Base-by-base conservation (phyloP, 2,888 invertebrate genomes). In the Buathra laborator region DNA sequence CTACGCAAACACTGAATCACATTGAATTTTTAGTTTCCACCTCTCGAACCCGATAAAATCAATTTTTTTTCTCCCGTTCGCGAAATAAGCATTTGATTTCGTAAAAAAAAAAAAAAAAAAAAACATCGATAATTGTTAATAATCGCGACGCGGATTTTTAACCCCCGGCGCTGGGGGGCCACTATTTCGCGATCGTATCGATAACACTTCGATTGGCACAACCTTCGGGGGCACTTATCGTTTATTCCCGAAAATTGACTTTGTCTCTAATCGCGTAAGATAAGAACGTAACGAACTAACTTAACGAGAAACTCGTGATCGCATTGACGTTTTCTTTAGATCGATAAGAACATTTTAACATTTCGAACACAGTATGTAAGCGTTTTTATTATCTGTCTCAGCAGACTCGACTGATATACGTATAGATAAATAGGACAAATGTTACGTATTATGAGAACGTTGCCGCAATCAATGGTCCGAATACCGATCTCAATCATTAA, bases 1-100 rank as follows among this genome's bases (percentile, higher is more conserved):
- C 74, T 56, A 56, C 80, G 67, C 19, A 72, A 74, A 78, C 59
- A 78, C 51, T 68, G 59, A 74, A 74, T 83, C 68, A 78, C 62
- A 48, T 46, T 75, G 9, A 19, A 16, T 53, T 16, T 53, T 16
- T n/a, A 10, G 19, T 19, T 53, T 19, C 16, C 16, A n/a, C 7
- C 16, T 53, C 16, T 1, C 3, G 16, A 19, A 2, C 9, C 9
- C 53, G 10, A 53, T 64, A 32, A 9, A 64, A 64, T 32, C 7
- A 1, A n/a, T n/a, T 29, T 29, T 62, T 62, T 32, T 24, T 37
- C 32, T n/a, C 10, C 14, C 14, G 24, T 62, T 62, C 14, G 32
- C n/a, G n/a, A 32, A 32, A 32, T n/a, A 9, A 62, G 16, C 16
- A 9, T 37, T 67, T 14, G 67, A 68, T 48, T 32, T 29, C 2